These are phyloP conservation scores for Clamator glandarius DNA, from an alignment of 2,797 vertebrate genomes.

Conservation along the genomic window DNA sequence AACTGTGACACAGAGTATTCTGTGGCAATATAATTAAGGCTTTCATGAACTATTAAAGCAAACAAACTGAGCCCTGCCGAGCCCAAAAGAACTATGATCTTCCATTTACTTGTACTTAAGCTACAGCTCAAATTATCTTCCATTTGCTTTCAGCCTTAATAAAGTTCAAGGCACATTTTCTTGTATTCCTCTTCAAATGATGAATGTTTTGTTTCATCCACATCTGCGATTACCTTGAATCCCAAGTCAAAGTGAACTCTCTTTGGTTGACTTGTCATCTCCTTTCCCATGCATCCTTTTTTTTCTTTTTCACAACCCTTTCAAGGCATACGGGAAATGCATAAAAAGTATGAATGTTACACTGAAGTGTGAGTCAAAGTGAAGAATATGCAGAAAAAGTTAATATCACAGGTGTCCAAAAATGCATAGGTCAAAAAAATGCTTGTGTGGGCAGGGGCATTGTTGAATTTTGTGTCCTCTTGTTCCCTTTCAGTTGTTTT, in stretches of 20 bases:
- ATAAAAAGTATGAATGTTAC: background rate
- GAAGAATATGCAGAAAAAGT: background rate
- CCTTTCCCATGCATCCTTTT: background rate
- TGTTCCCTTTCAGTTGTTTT: background rate
- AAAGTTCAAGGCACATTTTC: background rate
- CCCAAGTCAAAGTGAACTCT: background rate
- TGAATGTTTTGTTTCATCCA: background rate
- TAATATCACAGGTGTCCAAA: background rate
- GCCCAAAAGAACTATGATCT: rapidly evolving
- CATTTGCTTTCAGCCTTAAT: background rate
- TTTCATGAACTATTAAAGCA: background rate
- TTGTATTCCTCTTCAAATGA: background rate
- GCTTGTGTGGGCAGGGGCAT: rapidly evolving
- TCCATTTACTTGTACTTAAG: background rate
- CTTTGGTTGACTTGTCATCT: background rate
- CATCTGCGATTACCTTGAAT: background rate
- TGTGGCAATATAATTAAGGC: background rate
- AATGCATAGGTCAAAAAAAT: background rate
- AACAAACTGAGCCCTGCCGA: background rate
- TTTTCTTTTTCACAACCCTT: background rate
- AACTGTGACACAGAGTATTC: background rate
- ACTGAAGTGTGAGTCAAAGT: background rate
- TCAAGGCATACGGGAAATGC: background rate
- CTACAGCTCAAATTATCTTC: background rate
- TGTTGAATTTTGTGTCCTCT: background rate